These are phyloP conservation scores for Galaxea fascicularis DNA, from an alignment of 92 coral and sea anemone species.

Conservation along the genomic window DNA sequence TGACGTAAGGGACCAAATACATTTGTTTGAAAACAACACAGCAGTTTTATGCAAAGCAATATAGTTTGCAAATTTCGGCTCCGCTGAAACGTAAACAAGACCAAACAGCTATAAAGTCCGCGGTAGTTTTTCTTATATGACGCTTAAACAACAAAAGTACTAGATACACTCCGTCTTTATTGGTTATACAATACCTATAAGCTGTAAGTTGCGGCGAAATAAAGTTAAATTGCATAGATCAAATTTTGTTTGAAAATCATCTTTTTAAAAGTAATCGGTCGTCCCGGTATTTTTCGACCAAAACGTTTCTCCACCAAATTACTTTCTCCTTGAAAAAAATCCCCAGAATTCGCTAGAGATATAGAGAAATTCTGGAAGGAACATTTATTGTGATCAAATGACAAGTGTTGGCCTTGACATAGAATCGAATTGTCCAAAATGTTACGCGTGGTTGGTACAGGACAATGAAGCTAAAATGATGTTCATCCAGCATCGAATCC, in stretches of 20 bases:
- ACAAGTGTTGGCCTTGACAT: no score
- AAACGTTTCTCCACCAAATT: not conserved
- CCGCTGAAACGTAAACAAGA: slow-evolving; percentile 13
- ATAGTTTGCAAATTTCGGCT: slow-evolving; percentile 3
- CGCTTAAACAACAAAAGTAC: not conserved
- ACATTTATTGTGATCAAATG: not conserved
- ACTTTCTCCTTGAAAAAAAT: not conserved
- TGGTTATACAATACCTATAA: not conserved
- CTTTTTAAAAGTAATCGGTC: not conserved
- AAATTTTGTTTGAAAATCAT: not conserved
- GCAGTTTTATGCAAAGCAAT: not conserved
- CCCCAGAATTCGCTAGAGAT: not conserved
- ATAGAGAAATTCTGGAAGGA: not conserved
- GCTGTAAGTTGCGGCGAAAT: not conserved
- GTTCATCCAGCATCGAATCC: no score
- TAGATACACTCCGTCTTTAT: not conserved
- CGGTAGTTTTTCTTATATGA: not conserved
- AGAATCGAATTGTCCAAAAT: no score
- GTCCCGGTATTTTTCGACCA: slow-evolving; percentile 1
- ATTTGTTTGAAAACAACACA: not conserved
- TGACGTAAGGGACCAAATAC: slow-evolving; percentile 15
- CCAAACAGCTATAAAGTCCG: slow-evolving; percentile 10
- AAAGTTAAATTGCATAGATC: not conserved
- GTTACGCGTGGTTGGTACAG: no score
- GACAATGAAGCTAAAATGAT: no score